Evolutionary conservation across 2,888 invertebrate species (phyloP).

Genomic region (Diaprepes abbreviatus): DNA sequence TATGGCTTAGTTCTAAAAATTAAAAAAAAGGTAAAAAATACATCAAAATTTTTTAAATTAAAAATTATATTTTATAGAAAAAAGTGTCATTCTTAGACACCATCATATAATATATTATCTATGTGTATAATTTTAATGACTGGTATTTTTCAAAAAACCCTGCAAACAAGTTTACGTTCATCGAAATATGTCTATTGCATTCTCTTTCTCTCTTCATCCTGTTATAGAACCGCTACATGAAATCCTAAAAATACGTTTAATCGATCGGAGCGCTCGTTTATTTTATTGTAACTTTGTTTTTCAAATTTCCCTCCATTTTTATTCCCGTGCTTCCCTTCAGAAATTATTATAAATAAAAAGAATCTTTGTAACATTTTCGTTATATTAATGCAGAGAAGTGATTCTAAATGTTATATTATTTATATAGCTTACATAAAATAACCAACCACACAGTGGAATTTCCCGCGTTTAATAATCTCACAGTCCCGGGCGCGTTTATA

Average conservation of each 20-base stretch:
- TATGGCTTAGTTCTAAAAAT: too few relatives aligned
- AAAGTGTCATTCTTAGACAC: too few relatives aligned
- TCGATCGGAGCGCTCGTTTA: conserved; percentile 27
- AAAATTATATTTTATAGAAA: too few relatives aligned
- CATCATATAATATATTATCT: background rate
- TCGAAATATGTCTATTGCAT: conserved; percentile 17
- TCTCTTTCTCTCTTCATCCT: conserved; percentile 27
- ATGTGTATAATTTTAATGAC: conserved; percentile 21
- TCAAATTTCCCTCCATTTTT: conserved; percentile 32
- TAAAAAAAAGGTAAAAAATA: too few relatives aligned
- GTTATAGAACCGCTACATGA: conserved; percentile 27
- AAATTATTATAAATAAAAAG: background rate
- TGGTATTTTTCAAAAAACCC: conserved; percentile 26
- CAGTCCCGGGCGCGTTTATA: conserved; percentile 15
- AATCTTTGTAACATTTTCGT: background rate
- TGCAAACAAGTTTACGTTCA: conserved; percentile 35
- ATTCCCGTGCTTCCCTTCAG: background rate
- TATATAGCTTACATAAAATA: conserved; percentile 26
- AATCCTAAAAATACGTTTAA: conserved; percentile 40
- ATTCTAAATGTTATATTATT: conserved; percentile 5
- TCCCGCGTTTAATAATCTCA: conserved; percentile 25
- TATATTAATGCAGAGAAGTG: background rate
- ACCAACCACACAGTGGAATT: conserved; percentile 25
- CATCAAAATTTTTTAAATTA: too few relatives aligned
- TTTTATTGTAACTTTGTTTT: conserved; percentile 18